Conservation (phyloP, 2,797 vertebrate species). For the Acanthis flammea region DNA sequence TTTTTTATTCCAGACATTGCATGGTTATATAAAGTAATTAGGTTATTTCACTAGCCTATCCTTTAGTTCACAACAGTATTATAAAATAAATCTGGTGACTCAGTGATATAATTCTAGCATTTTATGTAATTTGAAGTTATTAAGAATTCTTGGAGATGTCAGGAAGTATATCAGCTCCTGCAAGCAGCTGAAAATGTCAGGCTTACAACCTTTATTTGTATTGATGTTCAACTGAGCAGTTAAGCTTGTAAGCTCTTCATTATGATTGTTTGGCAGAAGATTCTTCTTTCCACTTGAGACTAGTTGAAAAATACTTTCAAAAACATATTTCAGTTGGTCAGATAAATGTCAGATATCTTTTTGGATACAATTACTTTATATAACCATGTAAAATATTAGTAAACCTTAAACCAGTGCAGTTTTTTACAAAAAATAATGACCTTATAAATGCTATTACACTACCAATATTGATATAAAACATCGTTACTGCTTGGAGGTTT, state of each 20-base stretch:
- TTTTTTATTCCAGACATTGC: background rate
- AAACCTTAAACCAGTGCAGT: background rate
- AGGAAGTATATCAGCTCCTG: background rate
- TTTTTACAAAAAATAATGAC: background rate
- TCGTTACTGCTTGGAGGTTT: background rate
- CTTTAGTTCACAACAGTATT: background rate
- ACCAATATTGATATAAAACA: background rate
- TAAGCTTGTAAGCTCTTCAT: background rate
- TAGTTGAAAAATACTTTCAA: background rate
- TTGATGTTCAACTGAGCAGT: background rate
- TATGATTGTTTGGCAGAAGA: background rate
- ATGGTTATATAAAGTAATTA: background rate
- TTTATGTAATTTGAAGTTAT: background rate
- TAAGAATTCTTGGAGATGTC: background rate
- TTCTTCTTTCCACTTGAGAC: background rate
- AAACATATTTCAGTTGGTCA: background rate
- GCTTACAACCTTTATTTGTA: background rate
- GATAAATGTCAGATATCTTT: background rate
- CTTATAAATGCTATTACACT: background rate
- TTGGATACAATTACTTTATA: background rate
- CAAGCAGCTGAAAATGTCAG: background rate
- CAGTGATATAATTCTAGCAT: background rate
- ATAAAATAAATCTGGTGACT: background rate
- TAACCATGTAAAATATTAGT: background rate
- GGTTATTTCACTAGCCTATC: background rate